These are phyloP conservation scores for Grammomys surdaster DNA, from an alignment of 2,113 vertebrate genomes.

Conservation along the genomic window DNA sequence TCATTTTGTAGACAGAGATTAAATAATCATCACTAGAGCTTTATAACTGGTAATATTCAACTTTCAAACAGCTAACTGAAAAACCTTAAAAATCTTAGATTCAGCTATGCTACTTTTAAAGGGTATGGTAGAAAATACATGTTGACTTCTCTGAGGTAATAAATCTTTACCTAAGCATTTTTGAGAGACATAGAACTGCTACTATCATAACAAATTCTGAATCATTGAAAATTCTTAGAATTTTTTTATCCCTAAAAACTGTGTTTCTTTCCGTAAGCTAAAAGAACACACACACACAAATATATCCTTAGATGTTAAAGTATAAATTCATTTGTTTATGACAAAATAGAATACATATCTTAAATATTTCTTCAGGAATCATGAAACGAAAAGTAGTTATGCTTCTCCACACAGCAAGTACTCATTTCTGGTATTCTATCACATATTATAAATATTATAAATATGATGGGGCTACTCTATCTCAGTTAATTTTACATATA, in stretches of 20 bases:
- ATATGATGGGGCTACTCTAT: neutral
- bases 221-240: neutral
- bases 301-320: neutral
- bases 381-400: neutral
- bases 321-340: neutral
- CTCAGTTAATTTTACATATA: neutral
- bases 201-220: neutral
- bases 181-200: neutral
- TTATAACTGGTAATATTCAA: neutral
- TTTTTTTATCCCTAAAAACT: neutral
- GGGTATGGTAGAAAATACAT: neutral
- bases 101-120: neutral
- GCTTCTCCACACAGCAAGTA: neutral
- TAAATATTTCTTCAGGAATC: neutral
- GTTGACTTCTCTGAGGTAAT: neutral
- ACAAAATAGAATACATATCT: neutral
- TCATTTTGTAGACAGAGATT: neutral
- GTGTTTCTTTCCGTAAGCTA: neutral
- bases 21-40: neutral
- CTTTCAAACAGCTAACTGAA: neutral
- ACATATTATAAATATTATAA: neutral
- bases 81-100: neutral
- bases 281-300: neutral
- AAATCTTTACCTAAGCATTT: neutral
- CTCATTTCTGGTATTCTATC: neutral